A percentile compares a stretch with the other conserved stretches of the same genome.
Evolutionary conservation across 2,888 invertebrate genomes (phyloP).

Genomic region (Ormyrus rosae): DNA sequence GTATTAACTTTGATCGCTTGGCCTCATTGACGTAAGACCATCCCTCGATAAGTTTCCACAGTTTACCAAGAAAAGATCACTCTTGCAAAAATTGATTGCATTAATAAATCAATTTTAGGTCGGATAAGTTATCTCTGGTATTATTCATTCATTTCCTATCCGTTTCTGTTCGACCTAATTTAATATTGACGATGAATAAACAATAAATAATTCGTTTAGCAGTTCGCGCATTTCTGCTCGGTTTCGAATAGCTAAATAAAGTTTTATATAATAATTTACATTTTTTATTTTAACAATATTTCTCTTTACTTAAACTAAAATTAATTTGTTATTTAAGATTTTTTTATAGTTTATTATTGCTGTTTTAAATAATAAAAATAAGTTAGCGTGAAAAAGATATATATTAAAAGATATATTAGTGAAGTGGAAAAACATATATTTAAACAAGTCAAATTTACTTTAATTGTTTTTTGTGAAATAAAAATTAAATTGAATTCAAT

Average conservation of each 20-base stretch:
- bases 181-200: background rate
- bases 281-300: too few species aligned
- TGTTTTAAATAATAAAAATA: too few species aligned
- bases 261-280: background rate
- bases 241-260: background rate
- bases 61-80: background rate
- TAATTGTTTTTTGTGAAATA: too few species aligned
- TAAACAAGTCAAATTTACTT: too few species aligned
- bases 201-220: background rate
- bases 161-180: background rate
- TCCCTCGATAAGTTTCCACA: background rate
- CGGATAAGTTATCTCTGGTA: constrained; percentile 4
- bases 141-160: background rate
- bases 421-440: too few species aligned
- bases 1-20: background rate
- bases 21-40: constrained; percentile 16
- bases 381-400: too few species aligned
- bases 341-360: too few species aligned
- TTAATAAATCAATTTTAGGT: constrained; percentile 22
- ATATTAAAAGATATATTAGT: too few species aligned
- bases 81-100: constrained; percentile 6
- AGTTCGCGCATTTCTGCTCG: background rate
- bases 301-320: too few species aligned
- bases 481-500: too few species aligned
- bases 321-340: too few species aligned